A percentile compares a stretch with the other conserved stretches of the same genome.
These are phyloP conservation scores for Pseudomyrmex concolor DNA, from an alignment of 1,140 invertebrate species.

Conservation along the genomic window DNA sequence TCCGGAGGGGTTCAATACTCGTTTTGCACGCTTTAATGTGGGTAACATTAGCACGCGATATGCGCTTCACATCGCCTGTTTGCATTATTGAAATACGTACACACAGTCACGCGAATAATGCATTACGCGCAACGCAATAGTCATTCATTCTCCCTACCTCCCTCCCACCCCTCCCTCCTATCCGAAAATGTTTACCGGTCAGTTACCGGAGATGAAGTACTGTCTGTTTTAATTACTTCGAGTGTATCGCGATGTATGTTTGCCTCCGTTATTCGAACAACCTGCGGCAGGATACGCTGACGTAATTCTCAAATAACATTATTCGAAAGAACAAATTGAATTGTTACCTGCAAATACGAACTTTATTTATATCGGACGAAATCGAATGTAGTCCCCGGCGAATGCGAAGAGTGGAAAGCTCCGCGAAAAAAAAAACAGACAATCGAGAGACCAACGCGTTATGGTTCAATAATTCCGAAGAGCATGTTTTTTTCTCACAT, in stretches of 20 bases:
- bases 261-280: background rate
- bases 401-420: background rate
- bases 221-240: no score
- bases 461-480: constrained; percentile 14
- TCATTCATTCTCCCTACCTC: background rate
- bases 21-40: constrained; percentile 39
- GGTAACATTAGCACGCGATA: constrained; percentile 51
- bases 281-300: no score
- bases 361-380: background rate
- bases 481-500: background rate
- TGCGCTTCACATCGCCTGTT: constrained; percentile 11
- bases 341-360: background rate
- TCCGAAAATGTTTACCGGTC: no score
- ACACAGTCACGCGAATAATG: constrained; percentile 29
- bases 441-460: constrained; percentile 5
- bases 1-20: constrained; percentile 18
- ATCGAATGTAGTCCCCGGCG: background rate
- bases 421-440: background rate
- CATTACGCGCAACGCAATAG: background rate
- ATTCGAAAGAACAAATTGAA: no score
- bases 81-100: constrained; percentile 12
- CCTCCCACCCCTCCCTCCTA: no score
- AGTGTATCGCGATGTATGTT: background rate
- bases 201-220: no score
- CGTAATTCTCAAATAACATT: no score